Evolutionary conservation across 2,888 invertebrate species (phyloP).

Genomic region (Pandemis corylana): DNA sequence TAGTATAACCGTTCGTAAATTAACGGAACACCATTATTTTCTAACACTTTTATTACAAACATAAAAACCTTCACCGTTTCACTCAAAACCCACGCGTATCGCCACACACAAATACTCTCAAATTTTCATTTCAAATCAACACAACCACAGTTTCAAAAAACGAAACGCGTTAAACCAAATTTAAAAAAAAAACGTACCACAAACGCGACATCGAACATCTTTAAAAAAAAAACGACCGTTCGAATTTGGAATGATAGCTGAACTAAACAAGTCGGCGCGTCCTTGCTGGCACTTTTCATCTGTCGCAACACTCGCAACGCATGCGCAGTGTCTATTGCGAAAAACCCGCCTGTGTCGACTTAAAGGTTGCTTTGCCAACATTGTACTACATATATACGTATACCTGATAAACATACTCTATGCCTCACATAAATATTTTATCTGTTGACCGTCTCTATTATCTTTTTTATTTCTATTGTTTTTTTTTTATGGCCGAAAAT

Average conservation of each 20-base stretch:
- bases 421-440: too few species aligned
- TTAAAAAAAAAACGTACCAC: conserved; percentile 24
- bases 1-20: neutral
- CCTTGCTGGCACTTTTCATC: conserved; percentile 46
- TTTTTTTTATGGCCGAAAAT: too few species aligned
- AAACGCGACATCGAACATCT: neutral
- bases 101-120: neutral
- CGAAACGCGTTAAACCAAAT: neutral
- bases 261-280: conserved; percentile 43
- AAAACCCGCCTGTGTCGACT: conserved; percentile 9
- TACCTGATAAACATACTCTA: neutral
- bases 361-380: conserved; percentile 2
- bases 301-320: conserved; percentile 38
- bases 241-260: conserved; percentile 37
- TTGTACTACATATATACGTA: neutral
- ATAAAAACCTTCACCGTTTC: neutral
- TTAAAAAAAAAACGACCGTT: conserved; percentile 36
- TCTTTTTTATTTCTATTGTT: too few species aligned
- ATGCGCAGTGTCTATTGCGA: conserved; percentile 24
- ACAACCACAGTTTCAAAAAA: neutral
- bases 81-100: neutral
- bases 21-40: neutral
- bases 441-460: too few species aligned
- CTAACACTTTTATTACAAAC: neutral
- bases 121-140: neutral